Evolutionary conservation across 2,113 vertebrate genomes (phyloP), one percentile per base, ranked within the genome.

Genomic region (Raphicerus campestris): DNA sequence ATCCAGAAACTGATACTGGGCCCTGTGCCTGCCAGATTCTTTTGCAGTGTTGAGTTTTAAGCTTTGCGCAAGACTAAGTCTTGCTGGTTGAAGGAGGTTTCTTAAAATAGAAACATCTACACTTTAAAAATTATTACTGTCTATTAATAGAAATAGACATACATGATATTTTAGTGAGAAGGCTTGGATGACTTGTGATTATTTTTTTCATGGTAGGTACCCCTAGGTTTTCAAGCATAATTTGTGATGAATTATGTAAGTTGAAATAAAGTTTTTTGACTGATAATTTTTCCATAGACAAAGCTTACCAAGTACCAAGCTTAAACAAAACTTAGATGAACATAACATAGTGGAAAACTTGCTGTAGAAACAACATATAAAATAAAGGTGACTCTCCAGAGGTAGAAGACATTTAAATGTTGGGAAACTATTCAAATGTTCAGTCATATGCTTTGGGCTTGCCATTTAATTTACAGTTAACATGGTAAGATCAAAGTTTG

Each of bases 401-500:
- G 3, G 11, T 93, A 78, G 60, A 96, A 93, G 63, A 90, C n/a
- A 90, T 85, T 84, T 86, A 88, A 78, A 75, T 96, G 22, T 70
- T 82, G 28, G 13, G 26, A 78, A 55, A 61, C 80, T 97, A 63
- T 91, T 9, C 45, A 73, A 17, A 70, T 95, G 42, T 94, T 87
- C 86, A 77, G 20, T 96, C 28, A 19, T 10, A 53, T 97, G 35
- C 39, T 90, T 17, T 83, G 75, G 45, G 5, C 53, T 32, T 97
- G 63, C n/a, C 53, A 81, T 87, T 98, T 94, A 95, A 70, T 75
- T 63, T 49, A n/a, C 35, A 87, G 5, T 94, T 97, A 93, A 39
- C 61, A n/a, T 82, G 93, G 22, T 45, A 86, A 93, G 92, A 78
- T 93, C 53, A 93, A 78, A 80, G 87, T 89, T 81, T 89, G 84